These are phyloP conservation scores for Henricia sp. DNA, from an alignment of 53 echinoderm and acorn worm genomes.

Conservation along the genomic window DNA sequence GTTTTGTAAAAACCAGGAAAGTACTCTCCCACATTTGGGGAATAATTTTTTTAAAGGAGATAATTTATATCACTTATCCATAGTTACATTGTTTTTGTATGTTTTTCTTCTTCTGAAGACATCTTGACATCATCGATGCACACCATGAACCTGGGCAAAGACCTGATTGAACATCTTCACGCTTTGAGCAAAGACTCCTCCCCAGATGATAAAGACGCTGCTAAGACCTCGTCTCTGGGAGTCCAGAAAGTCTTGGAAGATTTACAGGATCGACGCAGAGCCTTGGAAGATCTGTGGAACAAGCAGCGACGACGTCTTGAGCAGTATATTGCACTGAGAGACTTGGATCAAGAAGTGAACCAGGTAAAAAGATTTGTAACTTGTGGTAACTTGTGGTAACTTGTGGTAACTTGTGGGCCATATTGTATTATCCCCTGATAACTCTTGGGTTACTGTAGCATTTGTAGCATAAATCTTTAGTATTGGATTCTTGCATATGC, in stretches of 20 bases:
- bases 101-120: constrained; percentile 50
- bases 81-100: background rate
- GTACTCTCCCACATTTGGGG: too few species aligned
- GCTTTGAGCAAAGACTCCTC: constrained; percentile 72
- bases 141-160: constrained; percentile 83
- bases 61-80: too few species aligned
- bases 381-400: too few species aligned
- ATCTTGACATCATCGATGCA: constrained; percentile 83
- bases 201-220: constrained; percentile 71
- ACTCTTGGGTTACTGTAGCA: too few species aligned
- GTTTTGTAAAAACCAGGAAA: too few species aligned
- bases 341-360: constrained; percentile 82
- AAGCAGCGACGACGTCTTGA: constrained; percentile 74
- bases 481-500: too few species aligned
- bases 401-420: too few species aligned
- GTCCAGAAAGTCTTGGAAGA: constrained; percentile 85
- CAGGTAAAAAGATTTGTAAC: constrained; percentile 86
- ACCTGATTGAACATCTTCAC: constrained; percentile 82
- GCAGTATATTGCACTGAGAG: constrained; percentile 76
- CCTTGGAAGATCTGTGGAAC: constrained; percentile 83
- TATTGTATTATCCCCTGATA: too few species aligned
- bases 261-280: constrained; percentile 73
- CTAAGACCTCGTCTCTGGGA: constrained; percentile 73
- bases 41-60: too few species aligned
- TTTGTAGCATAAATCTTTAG: too few species aligned